Evolutionary conservation across 2,888 invertebrate genomes (phyloP).

Genomic region (Oligia fasciuncula): DNA sequence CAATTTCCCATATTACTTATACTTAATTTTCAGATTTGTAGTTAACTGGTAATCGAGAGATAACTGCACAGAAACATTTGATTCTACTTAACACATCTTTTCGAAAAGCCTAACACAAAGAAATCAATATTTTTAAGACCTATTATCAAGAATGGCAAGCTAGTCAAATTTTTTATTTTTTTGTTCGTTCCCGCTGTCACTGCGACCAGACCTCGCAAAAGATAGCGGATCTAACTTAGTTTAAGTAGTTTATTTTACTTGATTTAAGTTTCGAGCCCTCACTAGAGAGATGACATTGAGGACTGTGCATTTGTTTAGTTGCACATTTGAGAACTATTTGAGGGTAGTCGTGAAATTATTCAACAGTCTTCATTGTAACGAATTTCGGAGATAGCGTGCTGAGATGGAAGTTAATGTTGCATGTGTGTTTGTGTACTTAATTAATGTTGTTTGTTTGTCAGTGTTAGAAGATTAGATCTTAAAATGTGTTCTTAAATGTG

Average conservation of each 20-base stretch:
- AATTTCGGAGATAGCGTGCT: not conserved
- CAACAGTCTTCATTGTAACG: conserved; percentile 16
- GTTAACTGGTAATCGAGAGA: not conserved
- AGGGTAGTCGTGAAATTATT: conserved; percentile 39
- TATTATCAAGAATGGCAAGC: no score
- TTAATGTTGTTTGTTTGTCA: conserved; percentile 22
- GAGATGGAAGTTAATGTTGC: conserved; percentile 16
- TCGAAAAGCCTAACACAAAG: not conserved
- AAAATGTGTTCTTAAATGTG: no score
- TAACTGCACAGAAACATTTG: not conserved
- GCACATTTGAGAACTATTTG: conserved; percentile 35
- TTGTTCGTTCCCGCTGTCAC: conserved; percentile 11
- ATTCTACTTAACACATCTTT: not conserved
- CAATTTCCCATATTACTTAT: not conserved
- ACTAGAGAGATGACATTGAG: conserved; percentile 22
- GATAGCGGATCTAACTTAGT: conserved; percentile 47
- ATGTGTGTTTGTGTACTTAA: conserved; percentile 7
- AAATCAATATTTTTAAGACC: not conserved
- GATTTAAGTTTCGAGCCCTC: conserved; percentile 46
- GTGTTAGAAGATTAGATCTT: conserved; percentile 7
- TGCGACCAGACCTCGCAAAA: conserved; percentile 13
- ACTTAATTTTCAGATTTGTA: not conserved
- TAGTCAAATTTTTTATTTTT: not conserved
- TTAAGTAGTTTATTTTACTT: conserved; percentile 58
- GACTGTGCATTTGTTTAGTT: conserved; percentile 36